Base-by-base conservation (phyloP, 2,113 vertebrate genomes). In the Pycnonotus jocosus region DNA sequence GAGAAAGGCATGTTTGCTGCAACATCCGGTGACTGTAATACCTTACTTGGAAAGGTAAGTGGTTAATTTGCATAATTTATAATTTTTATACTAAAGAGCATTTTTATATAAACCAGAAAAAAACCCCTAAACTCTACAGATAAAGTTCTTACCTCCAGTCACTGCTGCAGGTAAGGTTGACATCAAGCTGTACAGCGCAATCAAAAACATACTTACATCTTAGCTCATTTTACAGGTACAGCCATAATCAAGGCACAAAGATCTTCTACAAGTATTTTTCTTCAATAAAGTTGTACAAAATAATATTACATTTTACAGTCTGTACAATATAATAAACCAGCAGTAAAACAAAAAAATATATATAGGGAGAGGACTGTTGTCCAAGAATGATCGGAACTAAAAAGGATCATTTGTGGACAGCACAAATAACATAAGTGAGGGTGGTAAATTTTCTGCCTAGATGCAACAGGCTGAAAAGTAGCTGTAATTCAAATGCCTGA, bases 211-310 rank as follows among this genome's bases (percentile, higher is more conserved):
- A 98, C 98, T 98, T 98, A 98, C 98, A 99, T 99, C 98, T 99
- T 98, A 99, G 99, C 99, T 99, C 98, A 98, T 99, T 98, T 97
- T 98, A 99, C 98, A 99, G 98, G 98, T 98, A 98, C 98, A 98
- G 99, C 99, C 98, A 98, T 98, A 98, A 98, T 98, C 98, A 99
- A 99, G 99, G 99, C 99, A 99, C 99, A 98, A 98, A 99, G 98
- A 99, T 99, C 98, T 98, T 98, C 99, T 99, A 99, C 99, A 98
- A 99, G 99, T 98, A 99, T 98, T 99, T 98, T 98, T 98, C 97
- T 98, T 99, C 98, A 99, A 98, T 98, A 99, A 99, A 99, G 98
- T 99, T 99, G 98, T 99, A 99, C 98, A 99, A 99, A 99, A 99
- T 99, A 99, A 99, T 98, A 98, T 98, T 99, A 99, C 98, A 99